Base-by-base conservation (phyloP, 2,113 vertebrate genomes). In the Xiphias gladius region DNA sequence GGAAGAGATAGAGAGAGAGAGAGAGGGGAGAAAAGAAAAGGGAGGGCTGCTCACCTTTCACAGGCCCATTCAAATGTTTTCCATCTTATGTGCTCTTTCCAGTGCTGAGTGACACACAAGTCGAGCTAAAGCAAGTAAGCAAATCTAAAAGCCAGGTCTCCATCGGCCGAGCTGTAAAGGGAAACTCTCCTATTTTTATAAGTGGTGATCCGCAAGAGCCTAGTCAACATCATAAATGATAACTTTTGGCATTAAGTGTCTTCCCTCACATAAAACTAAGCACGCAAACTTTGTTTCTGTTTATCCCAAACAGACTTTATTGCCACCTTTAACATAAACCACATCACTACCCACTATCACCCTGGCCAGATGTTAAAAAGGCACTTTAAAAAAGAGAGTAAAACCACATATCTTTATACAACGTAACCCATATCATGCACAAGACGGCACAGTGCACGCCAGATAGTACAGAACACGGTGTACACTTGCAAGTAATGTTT, bases 41-140 rank as follows among this genome's bases (percentile, higher is more conserved):
- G 54, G 73, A 43, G 83, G 76, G 82, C 77, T 78, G 80, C 81
- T 93, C 88, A 92, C 84, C 90, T 91, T 93, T 94, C 89, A 91
- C 26, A 24, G 39, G 46, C 76, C 73, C 77, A 55, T 80, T 86
- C 71, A 79, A 82, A 93, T 93, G 86, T 86, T 93, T 94, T 93
- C 92, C 93, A 63, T 87, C 89, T 84, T 81, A 87, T 86, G 88
- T 37, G 82, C 79, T 79, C 76, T 85, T 90, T 87, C 88, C 88
- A 89, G 48, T 14, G 71, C 71, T 12, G 80, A 81, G 76, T 74
- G 81, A 90, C 83, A 90, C 84, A 58, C 70, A 76, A 32, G 73
- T 69, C 68, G 8, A 35, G n/a, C 70, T 54, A 8, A 5, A 68
- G 70, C 61, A 0, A 82, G 80, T 69, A 69, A 83, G 48, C 46